phyloP scores from a whole-genome alignment of 2,888 invertebrate genomes.

The Corbicula japonica region DNA sequence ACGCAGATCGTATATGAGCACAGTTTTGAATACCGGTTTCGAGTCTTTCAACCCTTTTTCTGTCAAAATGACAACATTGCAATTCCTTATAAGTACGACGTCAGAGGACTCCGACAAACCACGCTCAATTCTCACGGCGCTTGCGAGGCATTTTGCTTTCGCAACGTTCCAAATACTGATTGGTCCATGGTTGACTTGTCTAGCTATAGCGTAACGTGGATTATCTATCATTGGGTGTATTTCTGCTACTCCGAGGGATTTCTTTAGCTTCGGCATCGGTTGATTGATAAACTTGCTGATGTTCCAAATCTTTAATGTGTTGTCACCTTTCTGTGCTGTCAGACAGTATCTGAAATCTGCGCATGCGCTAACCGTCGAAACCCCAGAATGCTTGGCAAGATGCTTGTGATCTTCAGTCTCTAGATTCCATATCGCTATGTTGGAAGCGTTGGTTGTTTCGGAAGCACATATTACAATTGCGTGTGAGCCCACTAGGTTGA shows the following conservation, averaged over 20 bases:
- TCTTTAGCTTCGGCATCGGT: constrained; percentile 80
- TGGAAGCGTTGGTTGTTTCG: constrained; percentile 77
- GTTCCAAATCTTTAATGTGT: constrained; percentile 83
- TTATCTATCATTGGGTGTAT: constrained; percentile 81
- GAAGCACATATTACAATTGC: constrained; percentile 81
- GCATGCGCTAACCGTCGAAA: constrained; percentile 80
- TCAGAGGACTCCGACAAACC: constrained; percentile 82
- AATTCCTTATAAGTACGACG: constrained; percentile 81
- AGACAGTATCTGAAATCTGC: constrained; percentile 82
- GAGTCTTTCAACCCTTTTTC: constrained; percentile 81
- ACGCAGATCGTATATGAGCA: constrained; percentile 82
- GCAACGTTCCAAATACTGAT: constrained; percentile 84
- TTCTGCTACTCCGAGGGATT: constrained; percentile 77
- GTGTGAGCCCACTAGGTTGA: constrained; percentile 83
- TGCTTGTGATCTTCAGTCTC: constrained; percentile 86
- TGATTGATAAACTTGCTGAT: constrained; percentile 80
- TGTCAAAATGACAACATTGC: constrained; percentile 81
- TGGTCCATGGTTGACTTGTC: constrained; percentile 83
- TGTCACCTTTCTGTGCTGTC: constrained; percentile 81
- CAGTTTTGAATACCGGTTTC: constrained; percentile 81
- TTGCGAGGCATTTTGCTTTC: constrained; percentile 79
- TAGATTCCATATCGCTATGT: constrained; percentile 85
- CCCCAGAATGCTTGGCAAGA: constrained; percentile 81
- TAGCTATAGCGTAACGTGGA: constrained; percentile 82
- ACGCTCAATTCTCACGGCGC: constrained; percentile 80